A percentile compares a stretch with the other conserved stretches of the same genome.
Conservation (phyloP, 2,113 vertebrate genomes). For the Dipodomys spectabilis region DNA sequence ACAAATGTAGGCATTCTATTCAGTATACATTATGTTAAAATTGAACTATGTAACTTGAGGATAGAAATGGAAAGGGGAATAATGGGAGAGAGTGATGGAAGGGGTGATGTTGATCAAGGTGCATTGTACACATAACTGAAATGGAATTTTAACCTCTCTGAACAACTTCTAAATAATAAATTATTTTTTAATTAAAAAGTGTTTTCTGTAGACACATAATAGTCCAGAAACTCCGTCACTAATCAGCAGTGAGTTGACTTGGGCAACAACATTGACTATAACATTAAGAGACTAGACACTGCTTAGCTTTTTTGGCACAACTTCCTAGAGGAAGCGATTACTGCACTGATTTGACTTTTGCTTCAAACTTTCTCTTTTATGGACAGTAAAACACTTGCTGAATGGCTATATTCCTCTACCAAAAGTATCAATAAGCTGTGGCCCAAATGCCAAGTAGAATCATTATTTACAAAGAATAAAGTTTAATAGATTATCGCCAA, state of each 20-base stretch:
- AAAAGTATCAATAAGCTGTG: not conserved
- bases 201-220: not conserved
- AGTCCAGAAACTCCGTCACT: not conserved
- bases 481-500: not conserved
- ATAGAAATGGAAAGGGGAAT: too few relatives aligned
- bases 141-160: too few relatives aligned
- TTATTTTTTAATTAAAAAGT: too few relatives aligned
- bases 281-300: not conserved
- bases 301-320: not conserved
- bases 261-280: not conserved
- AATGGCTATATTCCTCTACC: not conserved
- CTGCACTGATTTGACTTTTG: not conserved
- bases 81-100: too few relatives aligned
- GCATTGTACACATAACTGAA: too few relatives aligned
- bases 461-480: slow-evolving; percentile 33
- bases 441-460: not conserved
- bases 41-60: too few relatives aligned
- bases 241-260: not conserved
- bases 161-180: too few relatives aligned
- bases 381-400: not conserved
- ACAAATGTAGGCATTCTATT: too few relatives aligned
- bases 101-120: too few relatives aligned
- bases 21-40: too few relatives aligned
- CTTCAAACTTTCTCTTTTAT: not conserved
- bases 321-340: slow-evolving; percentile 27